Base-by-base conservation (phyloP, 1,140 invertebrate species). In the Atta cephalotes region DNA sequence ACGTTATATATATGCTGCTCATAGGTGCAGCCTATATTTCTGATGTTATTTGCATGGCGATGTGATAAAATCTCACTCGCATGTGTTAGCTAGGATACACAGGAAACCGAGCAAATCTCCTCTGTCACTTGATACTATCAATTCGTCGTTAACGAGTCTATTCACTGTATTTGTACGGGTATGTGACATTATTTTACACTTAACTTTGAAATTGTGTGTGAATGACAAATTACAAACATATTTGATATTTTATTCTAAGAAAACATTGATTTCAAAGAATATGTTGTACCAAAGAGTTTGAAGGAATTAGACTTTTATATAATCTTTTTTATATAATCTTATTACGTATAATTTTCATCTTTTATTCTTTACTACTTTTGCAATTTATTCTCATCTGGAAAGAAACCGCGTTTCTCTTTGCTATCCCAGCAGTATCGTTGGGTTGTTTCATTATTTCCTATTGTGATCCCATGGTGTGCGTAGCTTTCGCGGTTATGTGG, bases 71-170 rank as follows among this genome's bases (percentile, higher is more conserved):
- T 84, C 70, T 76, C 39, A 35, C 56, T 84, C 56, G 80, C 70
- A 76, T 84, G 70, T 76, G 56, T 39, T 14, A 63, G 80, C 56
- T 14, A 63, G 80, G 56, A 63, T 62, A 84, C 74, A 62, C 9
- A 84, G 80, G 80, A 84, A 84, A 84, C 39, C 80, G 39, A 84
- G 39, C 70, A 84, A 39, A 84, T 76, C n/a, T 39, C 18, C 14
- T 49, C 25, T 51, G 39, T 58, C 56, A 84, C 39, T 72, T 84
- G 80, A 84, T 76, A 63, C 18, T 76, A 76, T 84, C 68, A 74
- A 74, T 84, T 84, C 56, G 25, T 82, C 35, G 80, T 84, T 84
- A 84, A 84, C 80, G 18, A 84, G 39, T 76, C 56, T 84, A 76
- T 84, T 82, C 39, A n/a, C 56, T 25, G 39, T 16, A 28, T 18